Percentiles rank a stretch among this genome's conserved stretches.
These are phyloP conservation scores for Oreochromis spilurus DNA, from an alignment of 2,113 vertebrate species.

Conservation along the genomic window DNA sequence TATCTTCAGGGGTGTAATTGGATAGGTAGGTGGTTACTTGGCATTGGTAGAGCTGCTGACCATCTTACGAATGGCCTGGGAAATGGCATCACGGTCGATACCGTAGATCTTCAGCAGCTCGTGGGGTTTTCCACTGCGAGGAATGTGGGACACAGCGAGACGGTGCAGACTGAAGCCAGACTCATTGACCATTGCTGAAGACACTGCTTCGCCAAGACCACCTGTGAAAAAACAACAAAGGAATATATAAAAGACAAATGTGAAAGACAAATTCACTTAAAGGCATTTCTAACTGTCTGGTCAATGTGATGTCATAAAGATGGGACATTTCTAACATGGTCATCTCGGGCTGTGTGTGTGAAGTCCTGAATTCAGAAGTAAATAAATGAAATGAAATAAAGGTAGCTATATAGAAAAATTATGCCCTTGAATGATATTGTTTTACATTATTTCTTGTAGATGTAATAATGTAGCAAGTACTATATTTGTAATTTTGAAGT, in stretches of 20 bases:
- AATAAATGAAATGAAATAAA: not conserved
- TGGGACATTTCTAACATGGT: not conserved
- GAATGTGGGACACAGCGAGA: conserved; percentile 82
- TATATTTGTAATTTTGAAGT: not conserved
- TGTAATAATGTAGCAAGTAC: not conserved
- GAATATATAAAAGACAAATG: not conserved
- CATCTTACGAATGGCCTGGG: conserved; percentile 79
- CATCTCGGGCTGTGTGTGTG: not conserved
- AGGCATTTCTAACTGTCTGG: not conserved
- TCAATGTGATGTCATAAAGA: not conserved
- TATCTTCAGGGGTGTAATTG: conserved; percentile 6
- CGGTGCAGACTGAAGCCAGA: conserved; percentile 77
- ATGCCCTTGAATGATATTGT: not conserved
- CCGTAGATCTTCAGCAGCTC: conserved; percentile 91
- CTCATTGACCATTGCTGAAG: conserved; percentile 78
- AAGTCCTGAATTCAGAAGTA: not conserved
- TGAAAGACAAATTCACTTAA: not conserved
- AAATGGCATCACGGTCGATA: conserved; percentile 87
- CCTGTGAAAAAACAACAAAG: conserved; percentile 61
- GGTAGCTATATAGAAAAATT: not conserved
- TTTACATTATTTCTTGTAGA: not conserved
- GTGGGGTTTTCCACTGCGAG: conserved; percentile 82
- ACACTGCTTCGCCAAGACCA: conserved; percentile 87
- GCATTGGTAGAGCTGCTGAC: conserved; percentile 80
- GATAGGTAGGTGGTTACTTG: conserved; percentile 64